Percentiles rank a stretch among this genome's conserved stretches.
These are phyloP conservation scores for Chaetura pelagica DNA, from an alignment of 2,113 vertebrate genomes.

Conservation along the genomic window DNA sequence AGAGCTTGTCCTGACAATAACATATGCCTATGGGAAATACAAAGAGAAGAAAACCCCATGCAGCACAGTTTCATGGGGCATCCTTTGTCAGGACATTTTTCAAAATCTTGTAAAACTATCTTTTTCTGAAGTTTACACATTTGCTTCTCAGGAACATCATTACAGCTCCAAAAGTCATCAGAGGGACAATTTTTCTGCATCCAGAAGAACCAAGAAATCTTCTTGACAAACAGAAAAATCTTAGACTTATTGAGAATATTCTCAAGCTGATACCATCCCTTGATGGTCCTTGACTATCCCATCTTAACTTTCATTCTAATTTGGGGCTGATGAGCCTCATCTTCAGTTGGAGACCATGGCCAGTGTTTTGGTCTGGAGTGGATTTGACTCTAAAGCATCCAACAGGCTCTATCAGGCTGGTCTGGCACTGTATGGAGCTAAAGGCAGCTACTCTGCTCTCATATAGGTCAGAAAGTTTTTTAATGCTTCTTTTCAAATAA, in stretches of 20 bases:
- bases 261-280: background rate
- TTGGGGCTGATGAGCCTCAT: background rate
- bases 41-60: background rate
- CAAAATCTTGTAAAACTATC: background rate
- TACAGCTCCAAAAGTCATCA: background rate
- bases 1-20: background rate
- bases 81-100: background rate
- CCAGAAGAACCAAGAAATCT: background rate
- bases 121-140: background rate
- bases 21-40: background rate
- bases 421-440: background rate
- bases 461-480: background rate
- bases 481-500: background rate
- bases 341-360: background rate
- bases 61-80: background rate
- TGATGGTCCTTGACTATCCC: background rate
- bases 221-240: background rate
- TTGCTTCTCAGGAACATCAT: background rate
- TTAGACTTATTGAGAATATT: background rate
- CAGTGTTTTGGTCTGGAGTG: background rate
- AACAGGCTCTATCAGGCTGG: background rate
- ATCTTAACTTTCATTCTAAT: background rate
- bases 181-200: background rate
- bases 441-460: background rate
- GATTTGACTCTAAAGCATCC: background rate